phyloP scores from a whole-genome alignment of 2,797 vertebrate genomes.

The Anabacerthia variegaticeps region DNA sequence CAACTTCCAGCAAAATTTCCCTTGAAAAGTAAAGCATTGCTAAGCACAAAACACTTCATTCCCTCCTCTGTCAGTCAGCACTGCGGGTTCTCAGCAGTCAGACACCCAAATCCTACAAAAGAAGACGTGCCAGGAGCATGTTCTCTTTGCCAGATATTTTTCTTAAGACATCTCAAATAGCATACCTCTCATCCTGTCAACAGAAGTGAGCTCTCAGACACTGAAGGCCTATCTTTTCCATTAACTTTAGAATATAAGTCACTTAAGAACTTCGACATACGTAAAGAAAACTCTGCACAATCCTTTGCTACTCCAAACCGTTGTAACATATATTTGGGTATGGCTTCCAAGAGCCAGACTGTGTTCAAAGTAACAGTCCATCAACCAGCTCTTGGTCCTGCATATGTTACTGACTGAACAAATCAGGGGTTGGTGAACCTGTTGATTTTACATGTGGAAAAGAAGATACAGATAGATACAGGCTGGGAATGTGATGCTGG shows the following conservation, averaged over 20 bases:
- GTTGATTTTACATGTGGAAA: background rate
- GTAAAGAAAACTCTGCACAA: background rate
- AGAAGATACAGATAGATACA: background rate
- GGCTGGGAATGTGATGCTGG: background rate
- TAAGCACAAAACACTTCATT: background rate
- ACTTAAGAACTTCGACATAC: background rate
- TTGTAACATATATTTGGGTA: background rate
- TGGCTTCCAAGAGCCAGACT: background rate
- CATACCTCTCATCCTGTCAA: background rate
- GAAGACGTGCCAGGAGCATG: background rate
- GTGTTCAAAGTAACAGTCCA: background rate
- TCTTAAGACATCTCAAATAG: constrained; percentile 6
- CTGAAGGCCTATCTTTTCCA: background rate
- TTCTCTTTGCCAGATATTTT: background rate
- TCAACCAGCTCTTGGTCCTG: background rate
- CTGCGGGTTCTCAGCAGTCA: background rate
- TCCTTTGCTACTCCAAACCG: background rate
- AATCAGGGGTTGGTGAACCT: background rate
- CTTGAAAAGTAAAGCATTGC: background rate
- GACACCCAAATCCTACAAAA: background rate
- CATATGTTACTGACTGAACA: background rate
- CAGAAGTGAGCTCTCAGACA: background rate
- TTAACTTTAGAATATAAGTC: background rate
- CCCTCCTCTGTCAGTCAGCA: background rate
- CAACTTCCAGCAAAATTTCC: background rate